Conservation (phyloP, 2,888 invertebrate genomes). For the Ypsolopha scabrella region DNA sequence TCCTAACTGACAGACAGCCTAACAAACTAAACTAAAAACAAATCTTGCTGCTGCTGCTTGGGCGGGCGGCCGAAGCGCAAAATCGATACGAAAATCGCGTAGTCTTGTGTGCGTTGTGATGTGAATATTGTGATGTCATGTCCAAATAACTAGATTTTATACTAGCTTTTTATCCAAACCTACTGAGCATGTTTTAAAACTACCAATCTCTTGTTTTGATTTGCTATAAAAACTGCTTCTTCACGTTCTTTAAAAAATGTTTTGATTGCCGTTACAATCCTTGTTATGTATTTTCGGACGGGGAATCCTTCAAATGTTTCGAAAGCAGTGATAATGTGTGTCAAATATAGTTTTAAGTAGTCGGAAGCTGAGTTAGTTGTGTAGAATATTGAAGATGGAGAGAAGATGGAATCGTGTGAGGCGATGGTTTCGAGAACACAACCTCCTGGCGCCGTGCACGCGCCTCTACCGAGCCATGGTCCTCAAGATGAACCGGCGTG, state of each 20-base stretch:
- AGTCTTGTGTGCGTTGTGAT: too few relatives aligned
- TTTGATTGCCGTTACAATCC: background rate
- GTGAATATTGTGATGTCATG: too few relatives aligned
- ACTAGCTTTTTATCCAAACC: too few relatives aligned
- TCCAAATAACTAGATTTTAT: too few relatives aligned
- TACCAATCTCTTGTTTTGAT: background rate
- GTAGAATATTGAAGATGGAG: background rate
- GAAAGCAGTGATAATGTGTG: conserved; percentile 59
- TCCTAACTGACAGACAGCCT: too few relatives aligned
- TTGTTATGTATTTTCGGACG: background rate
- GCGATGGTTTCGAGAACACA: conserved; percentile 33
- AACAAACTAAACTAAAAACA: too few relatives aligned
- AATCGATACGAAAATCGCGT: too few relatives aligned
- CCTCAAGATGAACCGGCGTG: conserved; percentile 61
- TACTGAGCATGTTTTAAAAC: background rate
- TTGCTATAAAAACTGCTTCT: background rate
- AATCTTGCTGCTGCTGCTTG: too few relatives aligned
- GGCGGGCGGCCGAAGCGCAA: too few relatives aligned
- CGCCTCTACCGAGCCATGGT: conserved; percentile 59
- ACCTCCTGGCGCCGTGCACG: conserved; percentile 54
- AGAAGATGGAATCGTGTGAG: conserved; percentile 19
- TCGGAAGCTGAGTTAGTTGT: conserved; percentile 17
- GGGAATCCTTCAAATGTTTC: background rate
- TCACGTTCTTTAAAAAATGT: background rate
- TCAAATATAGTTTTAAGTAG: conserved; percentile 39